These are phyloP conservation scores for Falco naumanni DNA, from an alignment of 2,797 vertebrate species.

Conservation along the genomic window DNA sequence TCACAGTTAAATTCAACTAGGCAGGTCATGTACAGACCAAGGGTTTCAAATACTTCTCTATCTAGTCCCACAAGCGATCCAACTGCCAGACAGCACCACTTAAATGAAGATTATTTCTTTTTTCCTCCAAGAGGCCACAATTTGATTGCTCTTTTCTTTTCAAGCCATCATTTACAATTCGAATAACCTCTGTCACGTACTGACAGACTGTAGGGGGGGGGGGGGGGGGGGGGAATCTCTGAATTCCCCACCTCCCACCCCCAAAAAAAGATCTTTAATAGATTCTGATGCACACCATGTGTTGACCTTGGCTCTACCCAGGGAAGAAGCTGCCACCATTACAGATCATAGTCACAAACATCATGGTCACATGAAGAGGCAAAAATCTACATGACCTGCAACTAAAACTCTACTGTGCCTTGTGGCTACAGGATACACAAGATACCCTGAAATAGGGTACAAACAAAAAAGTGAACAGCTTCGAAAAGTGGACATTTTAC, in stretches of 20 bases:
- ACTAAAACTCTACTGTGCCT: background rate
- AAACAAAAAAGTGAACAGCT: background rate
- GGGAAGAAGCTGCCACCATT: background rate
- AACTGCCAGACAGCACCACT: background rate
- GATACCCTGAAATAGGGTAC: accelerated
- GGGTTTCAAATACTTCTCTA: background rate
- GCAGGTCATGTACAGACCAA: background rate
- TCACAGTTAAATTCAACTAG: background rate
- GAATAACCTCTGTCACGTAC: background rate
- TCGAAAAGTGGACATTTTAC: background rate
- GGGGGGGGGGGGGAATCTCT: too few relatives aligned
- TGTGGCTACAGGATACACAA: background rate
- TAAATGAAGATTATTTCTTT: background rate
- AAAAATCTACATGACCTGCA: background rate
- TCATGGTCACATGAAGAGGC: accelerated
- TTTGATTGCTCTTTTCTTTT: background rate
- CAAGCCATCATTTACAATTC: too few relatives aligned
- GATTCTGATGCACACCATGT: accelerated
- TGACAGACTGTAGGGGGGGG: background rate
- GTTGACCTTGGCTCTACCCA: background rate
- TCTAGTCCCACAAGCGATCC: too few relatives aligned
- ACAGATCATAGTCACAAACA: accelerated
- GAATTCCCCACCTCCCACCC: too few relatives aligned
- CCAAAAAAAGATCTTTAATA: background rate
- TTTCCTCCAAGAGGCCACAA: background rate